Evolutionary conservation across 2,113 vertebrate species (phyloP).

Genomic region (Heterochromis multidens): DNA sequence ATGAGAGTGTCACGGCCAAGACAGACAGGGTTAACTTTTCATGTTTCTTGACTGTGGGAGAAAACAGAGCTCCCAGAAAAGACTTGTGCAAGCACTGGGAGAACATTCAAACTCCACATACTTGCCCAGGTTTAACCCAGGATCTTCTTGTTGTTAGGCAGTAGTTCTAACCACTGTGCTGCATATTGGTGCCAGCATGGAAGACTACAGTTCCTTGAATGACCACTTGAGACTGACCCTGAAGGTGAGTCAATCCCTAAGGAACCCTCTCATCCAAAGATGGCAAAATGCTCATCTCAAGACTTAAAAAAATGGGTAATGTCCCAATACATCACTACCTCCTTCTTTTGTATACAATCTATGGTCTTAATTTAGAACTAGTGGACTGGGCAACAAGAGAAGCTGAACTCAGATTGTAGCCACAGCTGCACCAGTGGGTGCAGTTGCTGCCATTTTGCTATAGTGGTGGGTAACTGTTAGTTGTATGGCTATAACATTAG

Average conservation of each 20-base stretch:
- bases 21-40: neutral
- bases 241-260: neutral
- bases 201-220: neutral
- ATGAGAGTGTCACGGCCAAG: accelerated
- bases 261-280: neutral
- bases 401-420: neutral
- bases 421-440: too few species aligned
- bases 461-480: neutral
- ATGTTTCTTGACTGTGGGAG: neutral
- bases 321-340: accelerated
- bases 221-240: neutral
- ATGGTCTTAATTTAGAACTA: neutral
- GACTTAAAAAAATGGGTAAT: accelerated
- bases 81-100: neutral
- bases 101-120: neutral
- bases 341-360: neutral
- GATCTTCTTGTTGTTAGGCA: neutral
- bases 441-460: neutral
- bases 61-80: neutral
- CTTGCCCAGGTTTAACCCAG: neutral
- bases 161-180: neutral
- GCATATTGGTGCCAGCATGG: neutral
- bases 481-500: neutral
- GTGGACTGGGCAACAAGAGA: neutral
- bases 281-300: neutral